These are phyloP conservation scores for Leptarthrus brevirostris DNA, from an alignment of 2,888 invertebrate genomes.

Conservation along the genomic window DNA sequence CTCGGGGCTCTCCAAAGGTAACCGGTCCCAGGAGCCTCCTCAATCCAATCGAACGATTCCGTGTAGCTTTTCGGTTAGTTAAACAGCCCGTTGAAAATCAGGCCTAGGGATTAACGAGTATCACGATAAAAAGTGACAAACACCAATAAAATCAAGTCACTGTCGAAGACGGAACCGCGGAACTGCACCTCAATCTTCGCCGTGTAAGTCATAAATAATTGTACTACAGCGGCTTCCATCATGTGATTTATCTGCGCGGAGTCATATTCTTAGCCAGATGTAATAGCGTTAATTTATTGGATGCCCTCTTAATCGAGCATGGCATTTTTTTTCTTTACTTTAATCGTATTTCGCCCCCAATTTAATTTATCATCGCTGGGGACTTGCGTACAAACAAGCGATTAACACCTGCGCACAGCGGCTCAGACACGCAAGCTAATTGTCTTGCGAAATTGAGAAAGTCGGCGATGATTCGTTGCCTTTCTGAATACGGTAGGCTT, in stretches of 20 bases:
- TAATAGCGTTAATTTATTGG: slow-evolving; percentile 52
- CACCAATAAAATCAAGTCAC: slow-evolving; percentile 40
- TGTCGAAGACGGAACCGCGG: slow-evolving; percentile 28
- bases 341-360: slow-evolving; percentile 44
- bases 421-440: slow-evolving; percentile 51
- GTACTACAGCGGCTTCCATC: slow-evolving; percentile 44
- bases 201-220: slow-evolving; percentile 24
- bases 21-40: slow-evolving; percentile 23
- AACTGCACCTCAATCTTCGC: slow-evolving; percentile 38
- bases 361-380: slow-evolving; percentile 50
- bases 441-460: slow-evolving; percentile 44
- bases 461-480: neutral
- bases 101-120: slow-evolving; percentile 46
- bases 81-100: slow-evolving; percentile 36
- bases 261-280: slow-evolving; percentile 42
- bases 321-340: slow-evolving; percentile 28
- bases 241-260: slow-evolving; percentile 50
- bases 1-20: neutral
- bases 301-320: slow-evolving; percentile 51
- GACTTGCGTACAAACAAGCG: slow-evolving; percentile 52
- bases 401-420: slow-evolving; percentile 52
- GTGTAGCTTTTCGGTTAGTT: slow-evolving; percentile 22
- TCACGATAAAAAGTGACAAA: slow-evolving; percentile 38
- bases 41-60: slow-evolving; percentile 27
- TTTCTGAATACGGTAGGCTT: neutral